A percentile compares a stretch with the other conserved stretches of the same genome.
These are phyloP conservation scores for Pteromalus puparum DNA, from an alignment of 1,140 invertebrate genomes.

Conservation along the genomic window DNA sequence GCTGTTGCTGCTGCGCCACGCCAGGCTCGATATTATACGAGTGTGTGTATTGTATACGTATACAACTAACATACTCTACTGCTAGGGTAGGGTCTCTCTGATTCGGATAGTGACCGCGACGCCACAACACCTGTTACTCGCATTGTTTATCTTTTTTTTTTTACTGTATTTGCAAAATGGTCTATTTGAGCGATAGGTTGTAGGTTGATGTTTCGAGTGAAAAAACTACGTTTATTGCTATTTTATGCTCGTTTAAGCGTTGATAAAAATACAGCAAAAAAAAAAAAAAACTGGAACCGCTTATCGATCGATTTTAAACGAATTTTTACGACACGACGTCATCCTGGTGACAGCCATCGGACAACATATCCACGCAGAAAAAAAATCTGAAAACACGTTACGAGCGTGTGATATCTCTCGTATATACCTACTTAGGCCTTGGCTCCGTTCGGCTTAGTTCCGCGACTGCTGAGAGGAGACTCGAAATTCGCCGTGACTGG, in stretches of 20 bases:
- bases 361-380: neutral
- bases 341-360: neutral
- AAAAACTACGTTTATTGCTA: neutral
- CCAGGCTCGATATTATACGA: neutral
- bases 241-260: neutral
- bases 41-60: neutral
- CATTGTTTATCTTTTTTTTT: constrained; percentile 5
- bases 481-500: constrained; percentile 35
- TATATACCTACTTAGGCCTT: neutral
- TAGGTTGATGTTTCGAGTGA: neutral
- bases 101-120: neutral
- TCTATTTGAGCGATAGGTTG: neutral
- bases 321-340: neutral
- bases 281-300: neutral
- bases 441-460: neutral
- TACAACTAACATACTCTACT: too few species aligned
- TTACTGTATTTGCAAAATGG: neutral
- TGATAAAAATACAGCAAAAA: neutral
- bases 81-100: too few species aligned
- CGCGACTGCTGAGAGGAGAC: neutral
- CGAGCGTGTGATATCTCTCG: neutral
- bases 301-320: neutral
- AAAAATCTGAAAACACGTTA: neutral
- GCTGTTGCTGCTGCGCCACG: too few species aligned
- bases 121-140: neutral